Evolutionary conservation across 2,888 invertebrate genomes (phyloP).

Genomic region (Agriotes lineatus): DNA sequence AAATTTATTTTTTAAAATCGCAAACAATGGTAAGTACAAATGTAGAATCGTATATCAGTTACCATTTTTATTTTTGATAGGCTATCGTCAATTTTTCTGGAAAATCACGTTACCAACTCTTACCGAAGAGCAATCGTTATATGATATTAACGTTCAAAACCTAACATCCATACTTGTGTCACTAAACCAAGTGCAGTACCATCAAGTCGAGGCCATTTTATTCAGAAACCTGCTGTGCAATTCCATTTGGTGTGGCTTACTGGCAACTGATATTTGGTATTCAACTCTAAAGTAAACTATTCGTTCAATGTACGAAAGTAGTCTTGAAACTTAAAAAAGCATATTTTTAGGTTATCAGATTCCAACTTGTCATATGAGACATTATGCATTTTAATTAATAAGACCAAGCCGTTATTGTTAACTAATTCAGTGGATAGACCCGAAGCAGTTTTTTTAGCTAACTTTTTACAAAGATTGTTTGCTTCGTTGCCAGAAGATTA

Average conservation of each 20-base stretch:
- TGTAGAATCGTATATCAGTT: not conserved
- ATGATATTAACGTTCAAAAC: conserved; percentile 50
- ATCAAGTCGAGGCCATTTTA: conserved; percentile 50
- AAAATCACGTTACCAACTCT: not conserved
- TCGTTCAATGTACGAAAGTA: no score
- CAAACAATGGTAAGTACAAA: conserved; percentile 1
- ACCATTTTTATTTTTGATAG: conserved; percentile 4
- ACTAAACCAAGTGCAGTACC: conserved; percentile 45
- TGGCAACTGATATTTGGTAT: conserved; percentile 57
- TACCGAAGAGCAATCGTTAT: conserved; percentile 13
- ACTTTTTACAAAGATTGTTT: conserved; percentile 50
- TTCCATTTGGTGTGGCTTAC: conserved; percentile 53
- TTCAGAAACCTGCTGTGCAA: conserved; percentile 52
- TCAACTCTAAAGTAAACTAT: conserved; percentile 54
- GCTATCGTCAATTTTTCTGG: conserved; percentile 28
- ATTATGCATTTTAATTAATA: conserved; percentile 28
- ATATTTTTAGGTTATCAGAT: no score
- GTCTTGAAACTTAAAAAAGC: no score
- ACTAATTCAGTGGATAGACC: conserved; percentile 50
- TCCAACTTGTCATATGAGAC: conserved; percentile 22
- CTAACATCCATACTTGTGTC: conserved; percentile 47
- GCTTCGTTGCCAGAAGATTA: conserved; percentile 42
- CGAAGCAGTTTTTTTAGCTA: conserved; percentile 49
- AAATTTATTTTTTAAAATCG: conserved; percentile 4
- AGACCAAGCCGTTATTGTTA: conserved; percentile 21